Base-by-base conservation (phyloP, 2,888 invertebrate species). In the Chydorus sphaericus region DNA sequence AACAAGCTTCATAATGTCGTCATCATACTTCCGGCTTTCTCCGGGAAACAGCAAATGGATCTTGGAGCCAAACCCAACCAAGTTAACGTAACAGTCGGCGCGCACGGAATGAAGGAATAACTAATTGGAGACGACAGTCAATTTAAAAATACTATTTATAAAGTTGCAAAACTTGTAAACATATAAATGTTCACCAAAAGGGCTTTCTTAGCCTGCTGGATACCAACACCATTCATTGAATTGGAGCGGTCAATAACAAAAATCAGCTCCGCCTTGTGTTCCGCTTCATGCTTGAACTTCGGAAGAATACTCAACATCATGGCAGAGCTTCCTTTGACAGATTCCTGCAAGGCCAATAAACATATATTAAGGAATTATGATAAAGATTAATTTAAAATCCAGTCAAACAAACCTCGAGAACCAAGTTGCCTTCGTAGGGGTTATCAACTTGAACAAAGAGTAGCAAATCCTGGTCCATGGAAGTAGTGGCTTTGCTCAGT, bases 181-280 rank as follows among this genome's bases (percentile, higher is more conserved):
- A n/a, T n/a, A n/a, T n/a, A 14, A n/a, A 53, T 16, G 10, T 16
- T n/a, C 36, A 56, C 49, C 28, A 30, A 66, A 59, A 68, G 65
- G n/a, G 70, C 69, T 44, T 65, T 63, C 31, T 55, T 54, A 11
- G 59, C 59, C 44, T 57, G 57, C n/a, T 54, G 36, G 31, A 63
- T 62, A 10, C 51, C 62, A 68, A 60, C 14, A 66, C 57, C 11
- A 66, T 61, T 30, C 70, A 71, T 70, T 8, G 71, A 70, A 60
- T 70, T 68, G 18, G 70, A 70, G 44, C 66, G 60, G 59, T 71
- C 71, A 20, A 71, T 59, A 18, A 70, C 58, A 44, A 71, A 61
- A n/a, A 69, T 60, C 8, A 68, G 60, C 16, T 62, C 62, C 64
- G 66, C 29, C 60, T 62, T 37, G 60, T 62, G 36, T 59, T 61